Evolutionary conservation across 2,113 vertebrate genomes (phyloP).

Genomic region (Apteryx owenii): DNA sequence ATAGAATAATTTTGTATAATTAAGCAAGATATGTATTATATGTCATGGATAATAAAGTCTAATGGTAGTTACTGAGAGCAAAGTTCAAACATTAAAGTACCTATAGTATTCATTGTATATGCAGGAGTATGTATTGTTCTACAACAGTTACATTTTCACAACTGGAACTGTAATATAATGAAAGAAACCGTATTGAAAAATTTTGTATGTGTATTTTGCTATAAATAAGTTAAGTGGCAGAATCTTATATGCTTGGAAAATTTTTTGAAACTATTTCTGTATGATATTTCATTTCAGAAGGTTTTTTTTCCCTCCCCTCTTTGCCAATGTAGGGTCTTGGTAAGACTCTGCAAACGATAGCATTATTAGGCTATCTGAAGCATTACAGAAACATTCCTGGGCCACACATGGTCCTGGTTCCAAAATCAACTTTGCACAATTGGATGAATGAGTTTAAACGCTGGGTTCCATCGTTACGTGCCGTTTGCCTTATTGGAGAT

Average conservation of each 20-base stretch:
- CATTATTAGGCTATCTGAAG: slow-evolving; percentile 89
- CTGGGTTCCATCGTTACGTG: slow-evolving; percentile 88
- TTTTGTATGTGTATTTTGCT: neutral
- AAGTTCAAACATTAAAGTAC: neutral
- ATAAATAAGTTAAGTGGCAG: neutral
- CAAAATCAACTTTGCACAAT: slow-evolving; percentile 91
- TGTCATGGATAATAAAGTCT: neutral
- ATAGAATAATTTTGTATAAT: neutral
- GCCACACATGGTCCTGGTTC: slow-evolving; percentile 92
- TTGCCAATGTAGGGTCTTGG: slow-evolving; percentile 84
- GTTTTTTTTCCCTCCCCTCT: neutral
- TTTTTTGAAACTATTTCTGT: neutral
- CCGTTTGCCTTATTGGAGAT: slow-evolving; percentile 90
- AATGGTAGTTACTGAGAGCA: neutral
- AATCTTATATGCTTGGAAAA: neutral
- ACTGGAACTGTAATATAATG: neutral
- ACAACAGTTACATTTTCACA: neutral
- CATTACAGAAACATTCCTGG: slow-evolving; percentile 91
- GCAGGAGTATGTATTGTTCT: neutral
- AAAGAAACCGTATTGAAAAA: neutral
- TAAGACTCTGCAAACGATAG: slow-evolving; percentile 91
- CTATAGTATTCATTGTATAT: neutral
- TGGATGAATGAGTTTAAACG: slow-evolving; percentile 94
- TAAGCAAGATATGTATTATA: neutral
- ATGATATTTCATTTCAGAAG: neutral